Evolutionary conservation across 2,888 invertebrate species (phyloP), one percentile per base, ranked within the genome.

Genomic region (Nasonovia ribisnigri): DNA sequence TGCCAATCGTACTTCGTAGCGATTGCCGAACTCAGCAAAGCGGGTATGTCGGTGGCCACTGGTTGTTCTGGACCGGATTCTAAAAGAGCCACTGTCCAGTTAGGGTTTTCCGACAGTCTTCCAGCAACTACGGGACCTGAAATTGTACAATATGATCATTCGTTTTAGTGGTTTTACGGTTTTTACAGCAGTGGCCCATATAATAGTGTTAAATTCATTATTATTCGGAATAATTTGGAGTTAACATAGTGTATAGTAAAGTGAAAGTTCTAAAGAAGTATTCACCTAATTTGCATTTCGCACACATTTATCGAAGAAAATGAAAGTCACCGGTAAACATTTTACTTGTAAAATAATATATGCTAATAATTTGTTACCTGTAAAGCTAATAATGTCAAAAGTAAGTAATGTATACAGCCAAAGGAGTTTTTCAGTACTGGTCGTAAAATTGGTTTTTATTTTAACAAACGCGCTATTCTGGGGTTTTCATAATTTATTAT

Each of bases 31-130:
- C 95, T 95, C 1, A 96, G 95, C 29, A 96, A 95, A 5, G 95
- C 96, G 0, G 96, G 96, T 67, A 96, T 95, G 6, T 95, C 95
- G 3, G 96, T 96, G 94, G 95, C 95, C 43, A 96, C 95, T 5
- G 96, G 96, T 95, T 96, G 96, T 94, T 96, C 96, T 0, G 96
- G 96, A 20, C 96, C 96, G 4, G 96, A 96, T 95, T 96, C 96
- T n/a, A 96, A 95, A 67, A 96, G 95, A 42, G 96, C 94, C 24
- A 96, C 95, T 77, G 95, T 95, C 95, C 96, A 95, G 93, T 95
- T 95, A 0, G 95, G 95, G 54, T 96, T 95, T 94, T 96, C 96
- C 89, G 96, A 96, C n/a, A 96, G 95, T 84, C 96, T 95, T 91
- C 96, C 95, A 0, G 96, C 96, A 16, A 96, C 95, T 29, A 96